phyloP scores from a whole-genome alignment of 1,140 invertebrate genomes.

The Cydia fagiglandana region DNA sequence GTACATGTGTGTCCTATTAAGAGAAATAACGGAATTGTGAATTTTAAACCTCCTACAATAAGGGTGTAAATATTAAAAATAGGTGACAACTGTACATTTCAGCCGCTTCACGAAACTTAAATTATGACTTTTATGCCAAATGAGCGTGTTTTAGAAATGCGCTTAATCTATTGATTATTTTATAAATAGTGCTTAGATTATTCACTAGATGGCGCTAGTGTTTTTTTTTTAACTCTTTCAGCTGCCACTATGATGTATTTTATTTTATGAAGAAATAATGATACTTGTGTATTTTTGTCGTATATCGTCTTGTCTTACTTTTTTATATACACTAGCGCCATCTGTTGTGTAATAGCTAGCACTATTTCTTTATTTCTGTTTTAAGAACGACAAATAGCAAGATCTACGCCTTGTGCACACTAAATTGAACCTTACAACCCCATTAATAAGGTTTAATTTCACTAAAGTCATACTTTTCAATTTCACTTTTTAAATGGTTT shows the following conservation, averaged over 20 bases:
- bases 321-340: not conserved
- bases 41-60: not conserved
- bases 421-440: too few species aligned
- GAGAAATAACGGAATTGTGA: slow-evolving; percentile 5
- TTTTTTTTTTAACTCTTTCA: not conserved
- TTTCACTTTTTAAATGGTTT: too few species aligned
- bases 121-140: not conserved
- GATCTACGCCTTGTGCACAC: not conserved
- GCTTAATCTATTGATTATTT: not conserved
- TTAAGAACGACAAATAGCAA: not conserved
- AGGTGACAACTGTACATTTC: not conserved
- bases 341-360: not conserved
- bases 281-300: not conserved
- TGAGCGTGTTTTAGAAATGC: slow-evolving; percentile 1
- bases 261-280: not conserved
- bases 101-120: not conserved
- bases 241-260: too few species aligned
- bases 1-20: not conserved
- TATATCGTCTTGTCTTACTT: not conserved
- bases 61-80: slow-evolving; percentile 1
- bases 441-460: not conserved
- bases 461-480: not conserved
- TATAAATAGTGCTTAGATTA: not conserved
- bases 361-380: not conserved
- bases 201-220: not conserved